Evolutionary conservation across 2,888 invertebrate species (phyloP).

Genomic region (Morinoia aosen): DNA sequence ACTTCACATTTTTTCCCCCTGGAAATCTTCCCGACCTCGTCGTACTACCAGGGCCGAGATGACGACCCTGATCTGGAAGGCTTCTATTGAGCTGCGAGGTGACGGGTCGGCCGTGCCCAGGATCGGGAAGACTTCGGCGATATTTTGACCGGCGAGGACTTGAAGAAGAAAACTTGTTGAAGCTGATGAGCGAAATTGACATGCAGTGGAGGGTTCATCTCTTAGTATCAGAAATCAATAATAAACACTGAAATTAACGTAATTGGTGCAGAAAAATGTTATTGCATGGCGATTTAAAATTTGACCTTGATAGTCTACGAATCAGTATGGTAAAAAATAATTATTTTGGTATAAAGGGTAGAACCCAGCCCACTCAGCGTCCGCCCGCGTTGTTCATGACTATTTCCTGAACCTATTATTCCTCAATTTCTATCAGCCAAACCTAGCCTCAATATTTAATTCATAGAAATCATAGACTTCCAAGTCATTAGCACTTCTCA

Average conservation of each 20-base stretch:
- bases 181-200: background rate
- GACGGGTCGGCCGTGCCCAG: background rate
- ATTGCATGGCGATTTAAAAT: background rate
- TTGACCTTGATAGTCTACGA: background rate
- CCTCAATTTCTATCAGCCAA: too few species aligned
- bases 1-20: background rate
- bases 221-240: background rate
- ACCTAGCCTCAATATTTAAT: background rate
- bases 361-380: background rate
- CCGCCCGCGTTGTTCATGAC: background rate
- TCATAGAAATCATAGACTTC: background rate
- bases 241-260: background rate
- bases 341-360: background rate
- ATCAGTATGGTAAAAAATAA: background rate
- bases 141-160: background rate
- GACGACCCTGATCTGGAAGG: constrained; percentile 39
- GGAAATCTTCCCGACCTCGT: background rate
- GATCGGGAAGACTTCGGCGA: background rate
- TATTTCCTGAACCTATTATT: background rate
- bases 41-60: background rate
- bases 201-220: background rate
- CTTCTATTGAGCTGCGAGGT: constrained; percentile 21
- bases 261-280: background rate
- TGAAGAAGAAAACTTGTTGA: background rate
- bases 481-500: background rate